Evolutionary conservation across 2,113 vertebrate species (phyloP), one percentile per base, ranked within the genome.

Genomic region (Thalassoma bifasciatum): DNA sequence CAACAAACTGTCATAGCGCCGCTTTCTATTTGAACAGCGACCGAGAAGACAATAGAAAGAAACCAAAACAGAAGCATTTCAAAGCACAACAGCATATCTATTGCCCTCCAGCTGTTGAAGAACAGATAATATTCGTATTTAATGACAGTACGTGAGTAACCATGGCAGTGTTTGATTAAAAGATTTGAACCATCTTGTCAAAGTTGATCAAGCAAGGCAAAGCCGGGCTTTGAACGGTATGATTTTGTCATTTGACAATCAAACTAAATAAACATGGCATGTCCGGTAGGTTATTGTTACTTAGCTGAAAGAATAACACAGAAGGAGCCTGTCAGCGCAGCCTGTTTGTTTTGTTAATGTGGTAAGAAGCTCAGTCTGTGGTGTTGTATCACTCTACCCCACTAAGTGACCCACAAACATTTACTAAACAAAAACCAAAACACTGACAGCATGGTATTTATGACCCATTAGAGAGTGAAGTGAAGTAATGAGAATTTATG

Each of bases 331-430:
- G 37, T 65, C 52, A 65, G 46, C 26, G 47, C 58, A 38, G 40
- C 7, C 11, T 1, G 37, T 17, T 21, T 26, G 65, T 6, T 67
- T 23, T 26, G 44, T 56, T 62, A 4, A 56, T 30, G 21, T 57
- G 16, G 26, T 21, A 17, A n/a, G 47, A 46, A 26, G 44, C 26
- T 51, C 24, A 52, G 26, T 61, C 66, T 47, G 37, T 40, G 17
- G 26, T 50, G 50, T 30, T 14, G 19, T 17, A n/a, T 58, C 60
- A 52, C 38, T 70, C 66, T n/a, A n/a, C n/a, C 59, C 51, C 10
- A 22, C 52, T 50, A 49, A 9, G 16, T 36, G 9, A n/a, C 38
- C 46, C 26, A 44, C n/a, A 46, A 49, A 1, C 13, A 19, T 40
- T n/a, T 50, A 42, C 26, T 47, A 53, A n/a, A 21, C 53, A 30